These are phyloP conservation scores for Anguilla pacifica DNA, from an alignment of 2,797 vertebrate species.

Conservation along the genomic window DNA sequence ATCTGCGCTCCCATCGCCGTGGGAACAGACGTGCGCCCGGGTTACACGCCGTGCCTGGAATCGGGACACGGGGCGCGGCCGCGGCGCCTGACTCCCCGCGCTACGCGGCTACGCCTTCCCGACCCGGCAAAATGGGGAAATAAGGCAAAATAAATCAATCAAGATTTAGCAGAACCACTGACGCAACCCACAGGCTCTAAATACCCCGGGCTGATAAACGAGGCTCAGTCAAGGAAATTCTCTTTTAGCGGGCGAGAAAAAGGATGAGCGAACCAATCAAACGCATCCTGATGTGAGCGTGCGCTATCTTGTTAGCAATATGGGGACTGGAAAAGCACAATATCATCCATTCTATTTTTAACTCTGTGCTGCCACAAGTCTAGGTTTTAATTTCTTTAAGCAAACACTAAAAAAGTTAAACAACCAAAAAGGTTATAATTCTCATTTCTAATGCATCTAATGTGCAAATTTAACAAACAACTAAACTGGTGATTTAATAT, in stretches of 20 bases:
- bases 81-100: background rate
- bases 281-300: background rate
- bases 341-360: background rate
- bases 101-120: background rate
- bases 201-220: slow-evolving; percentile 5
- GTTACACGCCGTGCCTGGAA: background rate
- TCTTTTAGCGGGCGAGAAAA: background rate
- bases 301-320: background rate
- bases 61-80: slow-evolving; percentile 1
- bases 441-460: too few relatives aligned
- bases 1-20: slow-evolving; percentile 24
- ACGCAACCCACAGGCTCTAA: slow-evolving; percentile 11
- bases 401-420: background rate
- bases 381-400: background rate
- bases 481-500: background rate
- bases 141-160: slow-evolving; percentile 13
- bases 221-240: slow-evolving; percentile 5
- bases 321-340: background rate
- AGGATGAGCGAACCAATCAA: background rate
- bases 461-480: background rate
- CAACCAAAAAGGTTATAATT: background rate
- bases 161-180: slow-evolving; percentile 14
- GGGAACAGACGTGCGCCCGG: background rate
- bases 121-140: background rate
- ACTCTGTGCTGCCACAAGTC: background rate